phyloP scores from a whole-genome alignment of 2,797 vertebrate species.

The Monodelphis domestica region DNA sequence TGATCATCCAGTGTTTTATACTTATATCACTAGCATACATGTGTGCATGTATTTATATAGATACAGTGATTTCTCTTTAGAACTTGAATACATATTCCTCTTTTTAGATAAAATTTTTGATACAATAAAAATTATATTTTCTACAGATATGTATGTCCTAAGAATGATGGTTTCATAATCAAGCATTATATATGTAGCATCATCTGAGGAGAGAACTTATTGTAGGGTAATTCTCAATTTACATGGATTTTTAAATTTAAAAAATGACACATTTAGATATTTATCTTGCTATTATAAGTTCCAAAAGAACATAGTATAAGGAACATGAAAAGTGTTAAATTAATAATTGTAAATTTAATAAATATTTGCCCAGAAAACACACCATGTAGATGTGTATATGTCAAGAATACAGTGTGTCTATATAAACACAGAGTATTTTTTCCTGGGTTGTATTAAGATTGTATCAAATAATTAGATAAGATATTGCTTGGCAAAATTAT shows the following conservation, averaged over 20 bases:
- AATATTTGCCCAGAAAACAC: background rate
- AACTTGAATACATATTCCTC: background rate
- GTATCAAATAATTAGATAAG: background rate
- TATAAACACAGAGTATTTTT: too few relatives aligned
- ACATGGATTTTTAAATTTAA: background rate
- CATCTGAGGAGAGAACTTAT: background rate
- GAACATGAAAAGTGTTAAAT: background rate
- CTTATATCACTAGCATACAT: background rate
- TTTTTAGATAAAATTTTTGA: background rate
- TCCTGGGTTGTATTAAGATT: too few relatives aligned
- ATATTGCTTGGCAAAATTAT: background rate
- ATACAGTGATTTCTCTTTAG: background rate
- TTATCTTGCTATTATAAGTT: background rate
- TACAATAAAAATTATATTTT: background rate
- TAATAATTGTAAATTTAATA: background rate
- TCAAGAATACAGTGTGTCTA: too few relatives aligned
- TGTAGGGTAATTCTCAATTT: background rate
- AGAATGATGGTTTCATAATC: background rate
- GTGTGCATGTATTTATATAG: too few relatives aligned
- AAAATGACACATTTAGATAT: background rate
- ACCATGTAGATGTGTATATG: background rate
- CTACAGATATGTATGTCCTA: background rate
- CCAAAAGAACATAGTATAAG: background rate
- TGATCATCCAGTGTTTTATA: background rate
- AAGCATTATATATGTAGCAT: background rate